phyloP scores from a whole-genome alignment of 37 sponge, comb jelly and placozoan genomes.

The Aplysina aerophoba region DNA sequence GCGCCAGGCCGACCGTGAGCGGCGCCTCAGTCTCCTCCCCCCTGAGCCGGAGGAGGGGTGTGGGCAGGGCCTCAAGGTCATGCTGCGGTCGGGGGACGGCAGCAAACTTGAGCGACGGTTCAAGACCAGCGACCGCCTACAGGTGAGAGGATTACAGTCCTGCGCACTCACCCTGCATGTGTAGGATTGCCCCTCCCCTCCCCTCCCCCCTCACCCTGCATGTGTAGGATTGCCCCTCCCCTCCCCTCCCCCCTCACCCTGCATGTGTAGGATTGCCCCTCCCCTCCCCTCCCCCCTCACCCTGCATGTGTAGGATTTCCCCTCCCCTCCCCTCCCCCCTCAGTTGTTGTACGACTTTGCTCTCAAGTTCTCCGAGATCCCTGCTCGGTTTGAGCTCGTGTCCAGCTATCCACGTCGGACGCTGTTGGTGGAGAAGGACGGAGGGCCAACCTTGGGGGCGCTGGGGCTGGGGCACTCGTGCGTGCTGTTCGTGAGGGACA shows the following conservation, averaged over 20 bases:
- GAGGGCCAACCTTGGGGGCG: conserved; percentile 63
- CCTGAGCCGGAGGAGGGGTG: conserved; percentile 52
- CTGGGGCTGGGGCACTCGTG: conserved; percentile 59
- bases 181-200: too few relatives aligned
- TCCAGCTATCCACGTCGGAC: conserved; percentile 74
- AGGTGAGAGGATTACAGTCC: conserved; percentile 54
- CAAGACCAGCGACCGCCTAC: conserved; percentile 42
- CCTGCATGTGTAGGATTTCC: not conserved
- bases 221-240: too few relatives aligned
- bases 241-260: not conserved
- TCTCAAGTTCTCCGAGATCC: conserved; percentile 22
- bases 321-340: too few relatives aligned
- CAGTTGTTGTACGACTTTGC: conserved; percentile 81
- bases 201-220: not conserved
- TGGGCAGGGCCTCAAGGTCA: conserved; percentile 29
- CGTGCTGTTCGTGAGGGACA: conserved; percentile 70
- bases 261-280: not conserved
- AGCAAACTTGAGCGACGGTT: conserved; percentile 68
- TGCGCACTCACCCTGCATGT: not conserved
- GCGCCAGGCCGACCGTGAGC: conserved; percentile 28
- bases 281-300: not conserved
- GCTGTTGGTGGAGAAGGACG: conserved; percentile 39
- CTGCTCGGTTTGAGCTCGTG: conserved; percentile 42
- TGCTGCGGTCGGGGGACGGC: conserved; percentile 46
- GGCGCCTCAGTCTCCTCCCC: conserved; percentile 50